These are phyloP conservation scores for Coptodon rendalli DNA, from an alignment of 2,113 vertebrate species.

Conservation along the genomic window DNA sequence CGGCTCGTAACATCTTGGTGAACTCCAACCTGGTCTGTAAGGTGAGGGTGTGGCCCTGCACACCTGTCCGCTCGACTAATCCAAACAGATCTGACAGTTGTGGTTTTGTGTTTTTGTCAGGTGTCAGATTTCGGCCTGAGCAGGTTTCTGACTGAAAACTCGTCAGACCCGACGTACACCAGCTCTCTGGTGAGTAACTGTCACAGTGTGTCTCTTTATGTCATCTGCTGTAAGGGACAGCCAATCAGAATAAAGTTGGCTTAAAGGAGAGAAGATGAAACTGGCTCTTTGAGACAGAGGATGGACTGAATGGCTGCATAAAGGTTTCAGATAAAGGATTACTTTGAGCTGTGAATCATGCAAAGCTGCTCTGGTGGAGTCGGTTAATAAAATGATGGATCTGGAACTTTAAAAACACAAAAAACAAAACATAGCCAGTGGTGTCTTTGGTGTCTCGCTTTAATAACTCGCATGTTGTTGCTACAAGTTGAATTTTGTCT, in stretches of 20 bases:
- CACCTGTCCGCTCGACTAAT: fast-evolving
- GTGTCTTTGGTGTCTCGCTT: too few species aligned
- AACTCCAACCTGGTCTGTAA: slow-evolving; percentile 58
- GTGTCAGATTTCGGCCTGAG: slow-evolving; percentile 11
- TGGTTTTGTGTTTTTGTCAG: neutral
- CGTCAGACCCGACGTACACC: slow-evolving; percentile 59
- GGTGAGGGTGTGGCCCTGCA: slow-evolving; percentile 9
- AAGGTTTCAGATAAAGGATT: fast-evolving
- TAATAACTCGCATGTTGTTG: neutral
- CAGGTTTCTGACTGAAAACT: slow-evolving; percentile 58
- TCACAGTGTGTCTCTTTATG: neutral
- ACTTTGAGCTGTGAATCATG: neutral
- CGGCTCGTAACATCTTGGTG: slow-evolving; percentile 60
- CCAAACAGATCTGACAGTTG: fast-evolving
- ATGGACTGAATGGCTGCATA: neutral
- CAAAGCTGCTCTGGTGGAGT: fast-evolving
- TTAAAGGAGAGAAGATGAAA: neutral
- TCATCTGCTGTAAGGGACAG: neutral
- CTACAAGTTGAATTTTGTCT: neutral
- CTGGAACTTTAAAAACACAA: neutral
- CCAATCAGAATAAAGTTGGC: neutral
- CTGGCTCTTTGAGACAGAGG: neutral
- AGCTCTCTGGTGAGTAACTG: slow-evolving; percentile 48
- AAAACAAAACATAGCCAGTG: neutral
- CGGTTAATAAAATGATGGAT: neutral